These are phyloP conservation scores for Gasterosteus aculeatus DNA, from an alignment of 2,113 vertebrate species.

Conservation along the genomic window DNA sequence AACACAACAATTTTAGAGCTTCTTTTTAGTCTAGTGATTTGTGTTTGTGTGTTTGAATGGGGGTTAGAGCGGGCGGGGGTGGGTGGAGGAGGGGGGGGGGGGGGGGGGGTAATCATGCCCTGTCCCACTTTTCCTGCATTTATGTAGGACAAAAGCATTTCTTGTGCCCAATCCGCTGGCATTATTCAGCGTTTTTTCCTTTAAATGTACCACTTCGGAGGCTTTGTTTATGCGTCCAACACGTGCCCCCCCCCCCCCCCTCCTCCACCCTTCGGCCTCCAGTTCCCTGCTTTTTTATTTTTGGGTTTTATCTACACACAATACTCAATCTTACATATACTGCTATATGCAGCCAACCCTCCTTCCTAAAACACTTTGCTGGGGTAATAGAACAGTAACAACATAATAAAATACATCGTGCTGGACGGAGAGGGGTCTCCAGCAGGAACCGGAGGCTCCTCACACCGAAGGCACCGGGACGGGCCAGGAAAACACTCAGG, in stretches of 20 bases:
- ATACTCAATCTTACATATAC: conserved; percentile 32
- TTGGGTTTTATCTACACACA: conserved; percentile 18
- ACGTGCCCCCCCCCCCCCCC: neutral
- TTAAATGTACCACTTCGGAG: neutral
- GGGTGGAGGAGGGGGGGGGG: neutral
- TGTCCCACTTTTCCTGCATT: conserved; percentile 69
- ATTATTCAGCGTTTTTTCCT: conserved; percentile 40
- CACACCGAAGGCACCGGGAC: conserved; percentile 36
- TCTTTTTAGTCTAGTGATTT: conserved; percentile 3
- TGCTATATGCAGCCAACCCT: conserved; percentile 17
- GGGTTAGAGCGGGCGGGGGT: neutral
- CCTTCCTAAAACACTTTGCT: conserved; percentile 51
- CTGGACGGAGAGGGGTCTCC: conserved; percentile 42
- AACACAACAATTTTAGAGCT: neutral
- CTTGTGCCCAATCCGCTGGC: conserved; percentile 13
- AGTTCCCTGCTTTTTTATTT: neutral
- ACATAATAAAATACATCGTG: conserved; percentile 57
- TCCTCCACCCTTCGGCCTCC: neutral
- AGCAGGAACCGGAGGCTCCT: conserved; percentile 51
- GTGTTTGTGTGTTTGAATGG: neutral
- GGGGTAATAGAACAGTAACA: conserved; percentile 39
- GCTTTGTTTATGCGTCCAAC: conserved; percentile 2
- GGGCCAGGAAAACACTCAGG: conserved; percentile 58
- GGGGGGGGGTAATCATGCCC: conserved; percentile 47
- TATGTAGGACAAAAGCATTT: conserved; percentile 35